Evolutionary conservation across 2,797 vertebrate genomes (phyloP).

Genomic region (Rhinatrema bivittatum): DNA sequence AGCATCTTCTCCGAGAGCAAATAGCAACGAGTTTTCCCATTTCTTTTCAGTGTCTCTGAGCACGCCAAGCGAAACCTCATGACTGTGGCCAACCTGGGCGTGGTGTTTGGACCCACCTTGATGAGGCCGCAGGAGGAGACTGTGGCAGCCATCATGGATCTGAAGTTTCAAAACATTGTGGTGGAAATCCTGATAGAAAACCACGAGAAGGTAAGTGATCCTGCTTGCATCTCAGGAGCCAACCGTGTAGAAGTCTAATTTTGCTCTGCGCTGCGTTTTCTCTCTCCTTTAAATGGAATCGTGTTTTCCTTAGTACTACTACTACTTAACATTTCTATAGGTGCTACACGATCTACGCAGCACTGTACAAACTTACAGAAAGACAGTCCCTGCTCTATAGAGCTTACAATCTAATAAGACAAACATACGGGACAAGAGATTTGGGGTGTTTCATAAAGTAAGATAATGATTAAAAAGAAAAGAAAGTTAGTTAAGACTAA

Average conservation of each 20-base stretch:
- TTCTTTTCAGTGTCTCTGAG: constrained; percentile 51
- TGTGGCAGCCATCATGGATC: constrained; percentile 95
- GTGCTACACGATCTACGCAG: too few relatives aligned
- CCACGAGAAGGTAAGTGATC: constrained; percentile 73
- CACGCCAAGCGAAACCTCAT: constrained; percentile 82
- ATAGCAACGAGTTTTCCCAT: constrained; percentile 30
- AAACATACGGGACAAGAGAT: too few relatives aligned
- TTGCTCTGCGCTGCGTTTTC: background rate
- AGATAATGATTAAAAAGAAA: too few relatives aligned
- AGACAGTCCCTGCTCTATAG: too few relatives aligned
- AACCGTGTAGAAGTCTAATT: rapidly evolving
- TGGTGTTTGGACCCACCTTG: constrained; percentile 93
- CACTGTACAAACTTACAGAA: too few relatives aligned
- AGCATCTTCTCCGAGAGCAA: constrained; percentile 22
- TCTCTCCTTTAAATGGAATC: background rate
- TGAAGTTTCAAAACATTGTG: constrained; percentile 97
- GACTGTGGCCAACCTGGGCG: constrained; percentile 93
- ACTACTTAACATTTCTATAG: too few relatives aligned
- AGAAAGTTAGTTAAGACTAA: too few relatives aligned
- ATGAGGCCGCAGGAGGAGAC: constrained; percentile 96
- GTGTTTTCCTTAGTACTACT: rapidly evolving
- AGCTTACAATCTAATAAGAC: too few relatives aligned
- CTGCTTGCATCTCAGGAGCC: rapidly evolving
- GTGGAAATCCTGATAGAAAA: constrained; percentile 96
- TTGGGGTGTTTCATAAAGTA: too few relatives aligned